A percentile compares a stretch with the other conserved stretches of the same genome.
phyloP scores from a whole-genome alignment of 2,113 vertebrate species.

The Hypanus sabinus region DNA sequence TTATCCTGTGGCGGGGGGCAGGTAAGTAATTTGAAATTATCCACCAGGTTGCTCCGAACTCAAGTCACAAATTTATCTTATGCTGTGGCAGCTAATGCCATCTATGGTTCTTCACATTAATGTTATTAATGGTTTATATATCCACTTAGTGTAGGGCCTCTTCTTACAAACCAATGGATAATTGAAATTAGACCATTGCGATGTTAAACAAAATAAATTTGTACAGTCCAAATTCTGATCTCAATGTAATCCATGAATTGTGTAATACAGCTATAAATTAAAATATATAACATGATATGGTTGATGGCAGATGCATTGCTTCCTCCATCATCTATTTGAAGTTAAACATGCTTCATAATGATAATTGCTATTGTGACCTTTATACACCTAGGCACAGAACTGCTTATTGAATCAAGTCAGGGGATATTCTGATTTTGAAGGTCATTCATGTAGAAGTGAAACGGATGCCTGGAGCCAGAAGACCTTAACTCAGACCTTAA shows the following conservation, averaged over 20 bases:
- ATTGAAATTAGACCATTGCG: background rate
- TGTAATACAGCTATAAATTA: background rate
- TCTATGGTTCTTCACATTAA: background rate
- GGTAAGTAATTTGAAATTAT: background rate
- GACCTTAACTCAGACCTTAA: background rate
- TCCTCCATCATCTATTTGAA: background rate
- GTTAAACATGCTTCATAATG: background rate
- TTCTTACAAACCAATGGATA: background rate
- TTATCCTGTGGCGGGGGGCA: background rate
- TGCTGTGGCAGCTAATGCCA: background rate
- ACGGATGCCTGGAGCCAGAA: background rate
- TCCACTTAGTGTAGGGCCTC: background rate
- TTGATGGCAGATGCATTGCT: background rate
- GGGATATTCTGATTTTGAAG: background rate
- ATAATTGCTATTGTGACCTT: slow-evolving; percentile 26
- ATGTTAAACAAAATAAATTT: background rate
- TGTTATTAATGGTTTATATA: background rate
- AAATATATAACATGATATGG: background rate
- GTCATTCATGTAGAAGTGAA: background rate
- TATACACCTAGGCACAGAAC: background rate
- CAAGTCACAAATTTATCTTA: background rate
- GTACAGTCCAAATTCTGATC: background rate
- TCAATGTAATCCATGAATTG: background rate
- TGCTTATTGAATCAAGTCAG: background rate
- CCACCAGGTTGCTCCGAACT: background rate